Base-by-base conservation (phyloP, 2,797 vertebrate genomes). In the Anolis apletophallus region DNA sequence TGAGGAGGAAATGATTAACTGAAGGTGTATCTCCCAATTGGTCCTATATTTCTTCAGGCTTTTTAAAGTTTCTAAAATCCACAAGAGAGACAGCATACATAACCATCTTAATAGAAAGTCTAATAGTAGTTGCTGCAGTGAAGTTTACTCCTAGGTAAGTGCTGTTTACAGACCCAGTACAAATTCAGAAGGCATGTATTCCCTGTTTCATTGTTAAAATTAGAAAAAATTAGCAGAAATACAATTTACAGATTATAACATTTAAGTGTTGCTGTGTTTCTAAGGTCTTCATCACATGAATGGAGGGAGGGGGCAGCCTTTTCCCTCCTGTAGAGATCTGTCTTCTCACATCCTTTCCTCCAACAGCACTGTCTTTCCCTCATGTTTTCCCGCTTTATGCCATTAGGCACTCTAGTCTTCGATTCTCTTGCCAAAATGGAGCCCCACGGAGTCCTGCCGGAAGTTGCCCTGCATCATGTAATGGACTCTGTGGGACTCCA, bases 181-280 rank as follows among this genome's bases (percentile, higher is more conserved):
- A 13, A 17, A 75, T 74, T 29, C 36, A 40, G 50, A 81, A 23
- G 16, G 19, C 13, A 67, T 3, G 21, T 86, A 29, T 57, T 52
- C 12, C 12, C 36, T 69, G 55, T 72, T 29, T 23, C 36, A 52
- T 50, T 59, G 21, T 34, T 85, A 80, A 16, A 71, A 46, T 2
- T 68, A 21, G 40, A 40, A 40, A 57, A 64, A 73, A 85, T 64
- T 61, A 74, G 32, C 46, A 81, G 19, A 86, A 81, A 12, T 74
- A 5, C 55, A 73, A 29, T 13, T 17, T 61, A 52, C 26, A 68
- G 23, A 67, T 55, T 76, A 59, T 16, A 26, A 29, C n/a, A 81
- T 73, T 80, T 86, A 21, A 52, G 23, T 86, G 61, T 64, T 64
- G 32, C 7, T 46, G 17, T 29, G 23, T 26, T 3, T 71, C 78